Evolutionary conservation across 1,140 invertebrate species (phyloP), one percentile per base, ranked within the genome.

Genomic region (Cecropterus lyciades): DNA sequence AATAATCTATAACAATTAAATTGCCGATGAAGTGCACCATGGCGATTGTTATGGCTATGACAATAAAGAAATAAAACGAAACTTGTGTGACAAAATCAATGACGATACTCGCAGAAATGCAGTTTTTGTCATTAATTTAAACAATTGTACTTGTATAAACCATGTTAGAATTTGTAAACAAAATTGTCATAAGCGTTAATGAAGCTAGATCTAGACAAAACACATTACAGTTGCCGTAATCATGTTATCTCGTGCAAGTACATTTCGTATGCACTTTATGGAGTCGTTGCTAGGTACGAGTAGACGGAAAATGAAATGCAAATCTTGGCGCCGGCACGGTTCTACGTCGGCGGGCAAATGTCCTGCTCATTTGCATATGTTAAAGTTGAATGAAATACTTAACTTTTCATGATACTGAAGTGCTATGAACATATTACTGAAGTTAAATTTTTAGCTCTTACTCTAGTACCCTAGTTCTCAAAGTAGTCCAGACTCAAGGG

Each of bases 361-460:
- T 60, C 57, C 43, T 60, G 27, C 37, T 48, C 43, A 60, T 60
- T 60, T 60, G 43, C 57, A 48, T 60, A 49, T 60, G 24, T 20
- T 60, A 48, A 60, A n/a, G 46, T 48, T 0, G 30, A 16, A 49
- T 60, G 27, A 10, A 37, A 11, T 17, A 33, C 17, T n/a, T 5
- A n/a, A 40, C 5, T 11, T 10, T 40, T 40, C 10, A n/a, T 40
- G n/a, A 13, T 13, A 40, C n/a, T 40, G 11, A 3, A n/a, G 37
- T n/a, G n/a, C 10, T 40, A 13, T 3, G n/a, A n/a, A n/a, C n/a
- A n/a, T n/a, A n/a, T n/a, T n/a, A n/a, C n/a, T n/a, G n/a, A n/a
- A n/a, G n/a, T n/a, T n/a, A n/a, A 11, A 40, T n/a, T 40, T n/a
- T 3, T n/a, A 40, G 37, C 9, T 33, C 30, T 3, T 33, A 3